Conservation (phyloP, 2,797 vertebrate species). For the Chelmon rostratus region DNA sequence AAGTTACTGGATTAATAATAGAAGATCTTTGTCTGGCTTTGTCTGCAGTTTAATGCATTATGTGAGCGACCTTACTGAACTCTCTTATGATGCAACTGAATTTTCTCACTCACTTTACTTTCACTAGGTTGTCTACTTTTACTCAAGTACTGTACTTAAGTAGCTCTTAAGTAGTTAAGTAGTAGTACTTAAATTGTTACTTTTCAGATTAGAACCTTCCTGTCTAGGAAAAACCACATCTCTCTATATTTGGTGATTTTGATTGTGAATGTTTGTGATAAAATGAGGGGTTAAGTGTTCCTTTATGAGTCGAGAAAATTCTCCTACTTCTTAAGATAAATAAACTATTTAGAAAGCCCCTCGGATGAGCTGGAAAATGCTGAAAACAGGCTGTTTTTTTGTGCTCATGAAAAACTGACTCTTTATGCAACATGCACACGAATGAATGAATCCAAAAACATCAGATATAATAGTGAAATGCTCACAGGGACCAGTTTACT, state of each 20-base stretch:
- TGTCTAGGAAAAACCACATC: background rate
- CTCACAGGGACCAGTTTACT: too few species aligned
- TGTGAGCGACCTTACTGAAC: constrained; percentile 1
- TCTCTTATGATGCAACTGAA: background rate
- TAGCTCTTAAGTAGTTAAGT: background rate
- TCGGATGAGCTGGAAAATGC: too few species aligned
- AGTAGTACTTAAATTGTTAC: too few species aligned
- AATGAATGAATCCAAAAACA: background rate
- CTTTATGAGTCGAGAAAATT: too few species aligned
- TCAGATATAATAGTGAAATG: background rate
- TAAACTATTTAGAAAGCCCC: background rate
- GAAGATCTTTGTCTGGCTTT: background rate
- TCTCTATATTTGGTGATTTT: background rate
- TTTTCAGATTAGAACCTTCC: background rate
- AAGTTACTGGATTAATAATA: constrained; percentile 34
- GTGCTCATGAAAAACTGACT: too few species aligned
- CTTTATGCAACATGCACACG: background rate
- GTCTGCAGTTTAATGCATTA: background rate
- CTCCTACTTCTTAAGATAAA: background rate
- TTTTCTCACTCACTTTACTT: background rate
- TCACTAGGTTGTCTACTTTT: background rate
- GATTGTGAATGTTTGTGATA: background rate
- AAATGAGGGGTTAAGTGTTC: background rate
- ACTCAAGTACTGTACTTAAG: background rate
- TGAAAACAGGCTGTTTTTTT: too few species aligned